Base-by-base conservation (phyloP, 2,113 vertebrate species). In the Osmerus eperlanus region DNA sequence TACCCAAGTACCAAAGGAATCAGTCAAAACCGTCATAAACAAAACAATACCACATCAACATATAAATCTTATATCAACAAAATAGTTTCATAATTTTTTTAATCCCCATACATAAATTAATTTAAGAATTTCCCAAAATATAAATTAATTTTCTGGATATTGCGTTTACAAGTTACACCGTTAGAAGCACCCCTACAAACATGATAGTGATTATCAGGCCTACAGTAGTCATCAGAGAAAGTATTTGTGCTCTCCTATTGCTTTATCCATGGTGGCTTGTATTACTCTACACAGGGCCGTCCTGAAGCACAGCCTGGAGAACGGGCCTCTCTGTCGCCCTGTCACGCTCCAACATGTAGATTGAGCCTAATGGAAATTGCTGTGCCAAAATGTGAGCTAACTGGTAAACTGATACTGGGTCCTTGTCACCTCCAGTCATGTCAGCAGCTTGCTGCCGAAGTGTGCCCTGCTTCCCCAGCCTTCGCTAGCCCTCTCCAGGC, bases 371-470 rank as follows among this genome's bases (percentile, higher is more conserved):
- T 84, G 89, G 85, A 86, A 90, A 90, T 85, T 85, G 83, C 71
- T 62, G 83, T 85, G 86, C 87, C 84, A 85, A 86, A 86, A 81
- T 76, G 79, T 73, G 56, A 82, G 77, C 85, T 84, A 85, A 91
- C 85, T 71, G 85, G 88, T 91, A 91, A 91, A 92, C 85, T 76
- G 89, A 90, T 90, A 89, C 84, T 55, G 83, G 84, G 87, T 84
- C 85, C 84, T 77, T 91, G 88, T 92, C 90, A 88, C 87, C 84
- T 88, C 78, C 87, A 86, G 84, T 92, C 88, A 91, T 75, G 87
- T 91, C 91, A 90, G 16, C 61, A 84, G 73, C 78, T 68, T 64
- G 81, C 78, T 82, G 41, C 41, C 41, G 84, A 85, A 85, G 88
- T 84, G 87, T 80, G 83, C 76, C 85, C 73, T 83, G 62, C 66